Conservation (phyloP, 2,797 vertebrate genomes). For the Pseudomugil tenellus region DNA sequence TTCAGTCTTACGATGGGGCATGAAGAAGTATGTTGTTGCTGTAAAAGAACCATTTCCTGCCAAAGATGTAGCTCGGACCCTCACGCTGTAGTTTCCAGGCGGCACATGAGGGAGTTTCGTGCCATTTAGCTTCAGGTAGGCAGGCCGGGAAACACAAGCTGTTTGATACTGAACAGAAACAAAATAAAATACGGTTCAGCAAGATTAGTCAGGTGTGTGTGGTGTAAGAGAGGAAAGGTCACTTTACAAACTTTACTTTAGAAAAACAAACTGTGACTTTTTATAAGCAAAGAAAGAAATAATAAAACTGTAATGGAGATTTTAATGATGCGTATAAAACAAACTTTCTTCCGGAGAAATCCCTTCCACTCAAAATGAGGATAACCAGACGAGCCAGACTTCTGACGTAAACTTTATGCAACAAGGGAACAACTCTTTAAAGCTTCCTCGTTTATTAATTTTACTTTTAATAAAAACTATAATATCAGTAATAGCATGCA, state of each 20-base stretch:
- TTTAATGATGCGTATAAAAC: neutral
- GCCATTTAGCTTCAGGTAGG: constrained; percentile 83
- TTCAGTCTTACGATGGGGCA: constrained; percentile 88
- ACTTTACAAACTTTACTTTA: neutral
- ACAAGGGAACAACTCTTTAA: neutral
- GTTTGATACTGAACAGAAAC: constrained; percentile 78
- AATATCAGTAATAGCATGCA: neutral
- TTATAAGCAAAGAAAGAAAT: neutral
- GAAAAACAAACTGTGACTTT: neutral
- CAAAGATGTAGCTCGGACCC: constrained; percentile 92
- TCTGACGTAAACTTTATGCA: neutral
- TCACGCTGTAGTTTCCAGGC: constrained; percentile 95
- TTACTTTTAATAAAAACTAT: neutral
- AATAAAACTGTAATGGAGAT: neutral
- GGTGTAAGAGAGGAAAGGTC: neutral
- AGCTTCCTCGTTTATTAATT: neutral
- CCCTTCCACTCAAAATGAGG: neutral
- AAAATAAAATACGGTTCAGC: neutral
- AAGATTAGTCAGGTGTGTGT: neutral
- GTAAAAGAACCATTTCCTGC: constrained; percentile 97
- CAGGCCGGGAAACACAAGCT: constrained; percentile 89
- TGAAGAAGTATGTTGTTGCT: constrained; percentile 87
- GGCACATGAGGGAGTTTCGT: constrained; percentile 87
- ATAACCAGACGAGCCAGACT: neutral
- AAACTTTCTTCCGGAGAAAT: neutral